Conservation (phyloP, 1,140 invertebrate species). For the Steinernema feltiae region DNA sequence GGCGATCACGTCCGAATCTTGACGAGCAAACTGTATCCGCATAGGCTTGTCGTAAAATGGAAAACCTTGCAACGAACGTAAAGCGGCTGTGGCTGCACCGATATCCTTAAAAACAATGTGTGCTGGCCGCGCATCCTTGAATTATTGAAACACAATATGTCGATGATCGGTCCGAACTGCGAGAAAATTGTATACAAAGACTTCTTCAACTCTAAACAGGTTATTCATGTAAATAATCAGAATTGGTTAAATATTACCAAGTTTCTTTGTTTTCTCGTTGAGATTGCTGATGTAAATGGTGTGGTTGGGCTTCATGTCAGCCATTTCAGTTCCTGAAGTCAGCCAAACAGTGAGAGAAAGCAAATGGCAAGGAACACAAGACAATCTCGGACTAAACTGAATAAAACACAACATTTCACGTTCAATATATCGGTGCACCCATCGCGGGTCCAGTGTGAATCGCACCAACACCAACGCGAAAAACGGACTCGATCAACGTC, state of each 20-base stretch:
- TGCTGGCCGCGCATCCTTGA: slow-evolving; percentile 97
- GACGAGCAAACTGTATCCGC: slow-evolving; percentile 90
- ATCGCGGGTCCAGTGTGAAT: too few relatives aligned
- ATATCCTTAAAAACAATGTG: slow-evolving; percentile 99
- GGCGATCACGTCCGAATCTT: slow-evolving; percentile 86
- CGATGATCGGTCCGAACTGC: slow-evolving; percentile 96
- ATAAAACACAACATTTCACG: too few relatives aligned
- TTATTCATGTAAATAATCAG: neutral
- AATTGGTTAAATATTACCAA: slow-evolving; percentile 63
- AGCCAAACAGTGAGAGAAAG: too few relatives aligned
- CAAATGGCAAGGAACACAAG: too few relatives aligned
- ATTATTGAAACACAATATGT: slow-evolving; percentile 93
- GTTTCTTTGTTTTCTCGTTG: slow-evolving; percentile 99
- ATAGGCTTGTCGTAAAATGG: slow-evolving; percentile 99
- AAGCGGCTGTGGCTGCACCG: slow-evolving; percentile 84
- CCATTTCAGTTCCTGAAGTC: too few relatives aligned
- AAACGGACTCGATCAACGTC: too few relatives aligned
- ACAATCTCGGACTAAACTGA: too few relatives aligned
- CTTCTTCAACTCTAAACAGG: slow-evolving; percentile 79
- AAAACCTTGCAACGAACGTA: slow-evolving; percentile 95
- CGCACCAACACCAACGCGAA: too few relatives aligned
- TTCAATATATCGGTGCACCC: too few relatives aligned
- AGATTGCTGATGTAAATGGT: slow-evolving; percentile 99
- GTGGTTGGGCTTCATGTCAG: slow-evolving; percentile 72
- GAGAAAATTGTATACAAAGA: slow-evolving; percentile 98